Base-by-base conservation (phyloP, 2,113 vertebrate species). In the Acrocephalus arundinaceus region DNA sequence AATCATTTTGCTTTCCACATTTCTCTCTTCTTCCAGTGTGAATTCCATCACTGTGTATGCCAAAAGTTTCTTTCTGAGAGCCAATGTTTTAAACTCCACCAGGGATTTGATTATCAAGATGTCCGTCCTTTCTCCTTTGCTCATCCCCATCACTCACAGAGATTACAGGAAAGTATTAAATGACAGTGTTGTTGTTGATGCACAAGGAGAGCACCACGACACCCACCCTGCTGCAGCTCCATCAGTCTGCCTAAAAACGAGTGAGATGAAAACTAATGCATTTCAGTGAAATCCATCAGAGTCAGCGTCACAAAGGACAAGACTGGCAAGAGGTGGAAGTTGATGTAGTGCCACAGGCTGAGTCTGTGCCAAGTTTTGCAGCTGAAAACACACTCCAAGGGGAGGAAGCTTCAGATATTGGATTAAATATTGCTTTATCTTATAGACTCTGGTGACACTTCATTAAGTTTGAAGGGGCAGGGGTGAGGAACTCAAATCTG, bases 391-490 rank as follows among this genome's bases (percentile, higher is more conserved):
- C 28, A 51, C 39, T 68, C 72, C 48, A 55, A 74, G 17, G 48
- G 48, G 63, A 94, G 31, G 33, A 77, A 84, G 39, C 31, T 59
- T 68, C 43, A 95, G 65, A 88, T 51, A 76, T 1, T 4, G 27
- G n/a, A 91, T 83, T 77, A 92, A 88, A 86, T 82, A 86, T 31
- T 93, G 57, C 57, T 91, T 83, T 93, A 33, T 95, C 61, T 93
- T 63, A 55, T 9, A 83, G 78, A 59, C 51, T 74, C 0, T 5
- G 39, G 74, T 95, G 90, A 77, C 74, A 88, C 15, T 67, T 86
- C 52, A 68, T 89, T 87, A 90, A 85, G 37, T 61, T 33, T 68
- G 79, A 92, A 77, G 54, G 30, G 70, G 49, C 27, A 77, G 37
- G 10, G 16, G 49, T 0, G 0, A 93, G 66, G 58, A 76, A 73